Evolutionary conservation across 2,797 vertebrate genomes (phyloP), one percentile per base, ranked within the genome.

Genomic region (Pangasius larnaudii): DNA sequence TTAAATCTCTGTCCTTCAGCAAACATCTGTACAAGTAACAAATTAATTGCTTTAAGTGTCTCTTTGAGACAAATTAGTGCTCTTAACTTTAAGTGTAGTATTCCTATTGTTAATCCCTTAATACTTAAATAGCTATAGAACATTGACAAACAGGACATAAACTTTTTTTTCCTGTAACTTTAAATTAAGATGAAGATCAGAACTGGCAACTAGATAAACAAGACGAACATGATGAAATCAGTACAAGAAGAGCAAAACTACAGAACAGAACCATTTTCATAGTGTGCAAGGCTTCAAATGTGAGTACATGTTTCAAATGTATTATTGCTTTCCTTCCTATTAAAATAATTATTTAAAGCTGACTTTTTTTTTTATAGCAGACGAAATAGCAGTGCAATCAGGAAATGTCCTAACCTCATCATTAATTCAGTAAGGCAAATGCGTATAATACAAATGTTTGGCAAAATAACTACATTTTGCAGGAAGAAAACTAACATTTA

Each of bases 111-210:
- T 49, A 51, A 30, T 5, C 1, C 19, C n/a, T 58, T 88, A 90
- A 84, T 80, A 69, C 24, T 46, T 86, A 61, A 89, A 85, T 88
- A 63, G 78, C 74, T 61, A 63, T 49, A 87, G 78, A 80, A 91
- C 85, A 84, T 36, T 84, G 53, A 91, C 58, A 91, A 59, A 88
- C 85, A 86, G 91, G 89, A 87, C 91, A 90, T 89, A 89, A 87
- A 89, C 67, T 51, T 86, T 77, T 53, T 46, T 36, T 49, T 42
- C 42, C 8, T 67, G 33, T 16, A 67, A 39, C 11, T 10, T 59
- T 79, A 75, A 85, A 86, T 72, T 61, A 36, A 27, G 65, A 63
- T 75, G 9, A 77, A 59, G 27, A 27, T 65, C 63, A 61, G 56
- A 75, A 53, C 24, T 63, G n/a, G 63, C 16, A 74, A 61, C 77